Conservation (phyloP, 1,140 invertebrate species). For the Panonychus citri region DNA sequence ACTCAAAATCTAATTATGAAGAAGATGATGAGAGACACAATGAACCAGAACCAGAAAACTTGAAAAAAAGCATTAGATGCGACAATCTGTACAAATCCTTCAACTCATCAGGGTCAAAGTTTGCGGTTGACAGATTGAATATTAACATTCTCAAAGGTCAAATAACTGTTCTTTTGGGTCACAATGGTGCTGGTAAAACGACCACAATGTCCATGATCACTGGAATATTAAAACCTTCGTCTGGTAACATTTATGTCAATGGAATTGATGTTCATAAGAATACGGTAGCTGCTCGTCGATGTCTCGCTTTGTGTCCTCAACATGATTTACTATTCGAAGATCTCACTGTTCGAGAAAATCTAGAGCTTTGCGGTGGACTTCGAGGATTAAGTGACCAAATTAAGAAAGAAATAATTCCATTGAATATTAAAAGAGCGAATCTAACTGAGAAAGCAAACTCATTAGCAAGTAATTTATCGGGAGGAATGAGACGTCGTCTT, state of each 20-base stretch:
- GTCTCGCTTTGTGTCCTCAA: constrained; percentile 27
- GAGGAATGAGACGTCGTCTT: constrained; percentile 25
- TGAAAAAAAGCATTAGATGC: constrained; percentile 17
- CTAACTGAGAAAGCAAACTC: no score
- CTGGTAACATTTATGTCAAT: constrained; percentile 20
- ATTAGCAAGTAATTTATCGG: no score
- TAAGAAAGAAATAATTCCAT: no score
- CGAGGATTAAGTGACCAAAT: constrained; percentile 16
- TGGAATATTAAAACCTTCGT: constrained; percentile 21
- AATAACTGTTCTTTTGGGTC: constrained; percentile 35
- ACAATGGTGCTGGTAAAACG: constrained; percentile 71
- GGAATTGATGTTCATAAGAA: constrained; percentile 18
- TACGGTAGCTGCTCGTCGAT: constrained; percentile 10
- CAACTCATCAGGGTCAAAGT: constrained; percentile 20
- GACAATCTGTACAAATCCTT: constrained; percentile 22
- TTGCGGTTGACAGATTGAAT: constrained; percentile 39
- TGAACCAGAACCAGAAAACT: constrained; percentile 17
- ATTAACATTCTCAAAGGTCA: constrained; percentile 44
- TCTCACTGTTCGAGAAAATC: constrained; percentile 19
- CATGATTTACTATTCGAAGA: constrained; percentile 26
- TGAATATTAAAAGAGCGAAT: no score
- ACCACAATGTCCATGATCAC: constrained; percentile 37
- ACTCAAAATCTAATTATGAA: background rate
- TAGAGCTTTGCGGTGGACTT: constrained; percentile 16
- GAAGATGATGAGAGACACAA: background rate